Percentiles rank a stretch among this genome's conserved stretches.
Conservation (phyloP, 1,140 invertebrate genomes). For the Dreissena rostriformis region DNA sequence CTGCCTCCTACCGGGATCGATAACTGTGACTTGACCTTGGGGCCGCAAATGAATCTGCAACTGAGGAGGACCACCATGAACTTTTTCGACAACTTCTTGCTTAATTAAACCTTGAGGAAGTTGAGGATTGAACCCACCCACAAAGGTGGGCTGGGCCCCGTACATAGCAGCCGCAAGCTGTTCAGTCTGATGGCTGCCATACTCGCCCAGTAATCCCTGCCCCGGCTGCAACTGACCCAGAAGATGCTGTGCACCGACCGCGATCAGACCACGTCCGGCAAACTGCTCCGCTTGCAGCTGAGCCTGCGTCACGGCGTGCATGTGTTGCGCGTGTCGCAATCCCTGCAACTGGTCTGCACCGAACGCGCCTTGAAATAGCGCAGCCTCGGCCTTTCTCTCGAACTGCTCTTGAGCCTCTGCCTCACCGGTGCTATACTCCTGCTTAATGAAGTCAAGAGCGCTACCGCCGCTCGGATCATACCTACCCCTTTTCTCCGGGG, state of each 20-base stretch:
- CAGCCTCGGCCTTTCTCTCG: conserved; percentile 28
- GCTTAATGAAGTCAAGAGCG: conserved; percentile 69
- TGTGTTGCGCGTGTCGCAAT: background rate
- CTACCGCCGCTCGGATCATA: conserved; percentile 64
- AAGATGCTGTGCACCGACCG: conserved; percentile 47
- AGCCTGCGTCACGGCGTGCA: background rate
- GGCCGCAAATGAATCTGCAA: background rate
- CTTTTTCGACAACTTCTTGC: conserved; percentile 13
- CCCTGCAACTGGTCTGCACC: conserved; percentile 39
- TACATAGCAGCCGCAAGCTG: conserved; percentile 46
- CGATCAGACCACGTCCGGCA: conserved; percentile 50
- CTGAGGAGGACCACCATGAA: background rate
- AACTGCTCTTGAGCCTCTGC: conserved; percentile 56
- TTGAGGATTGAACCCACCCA: conserved; percentile 47
- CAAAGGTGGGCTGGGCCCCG: conserved; percentile 50
- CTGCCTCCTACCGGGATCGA: background rate
- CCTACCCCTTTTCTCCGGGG: conserved; percentile 58
- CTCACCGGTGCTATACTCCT: conserved; percentile 60
- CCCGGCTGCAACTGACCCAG: conserved; percentile 38
- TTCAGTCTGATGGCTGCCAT: conserved; percentile 54
- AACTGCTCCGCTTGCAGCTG: conserved; percentile 46
- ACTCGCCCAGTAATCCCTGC: conserved; percentile 47
- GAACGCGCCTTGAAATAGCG: background rate
- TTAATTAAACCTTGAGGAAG: conserved; percentile 25
- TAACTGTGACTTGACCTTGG: background rate